Evolutionary conservation across 2,888 invertebrate genomes (phyloP), one percentile per base, ranked within the genome.

Genomic region (Idaea aversata): DNA sequence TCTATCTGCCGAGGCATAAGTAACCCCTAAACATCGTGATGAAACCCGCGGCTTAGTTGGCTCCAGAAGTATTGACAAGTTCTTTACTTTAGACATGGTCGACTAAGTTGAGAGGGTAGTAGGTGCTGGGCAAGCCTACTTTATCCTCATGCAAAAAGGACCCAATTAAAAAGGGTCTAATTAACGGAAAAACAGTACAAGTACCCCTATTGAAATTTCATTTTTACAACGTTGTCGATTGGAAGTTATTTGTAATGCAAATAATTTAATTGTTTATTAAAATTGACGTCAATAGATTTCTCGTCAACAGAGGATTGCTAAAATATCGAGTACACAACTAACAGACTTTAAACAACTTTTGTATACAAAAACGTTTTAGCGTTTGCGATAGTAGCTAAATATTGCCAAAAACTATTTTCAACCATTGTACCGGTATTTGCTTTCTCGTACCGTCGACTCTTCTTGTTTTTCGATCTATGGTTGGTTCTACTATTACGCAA

Each of bases 311-410:
- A 77, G 74, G 72, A 70, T 76, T 71, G 70, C 77, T 73, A 67
- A 73, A 72, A 67, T 73, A 73, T 25, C 59, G 34, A 76, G 66
- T 64, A 75, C 65, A 72, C 71, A 67, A 73, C 74, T 10, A 68
- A 67, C 70, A 71, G 67, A 69, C 70, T 77, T 73, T 78, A 81
- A 85, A 83, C 75, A 69, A 75, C 69, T 82, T 80, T 77, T 68
- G 83, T 73, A 82, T 75, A 82, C 79, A 80, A 65, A 80, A 84
- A 81, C 81, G 77, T 85, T 85, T 85, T 83, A 84, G 80, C 81
- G 73, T 77, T 78, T 77, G 72, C 80, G 75, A 75, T 70, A 72
- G 66, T 72, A 68, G 71, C 69, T 76, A 70, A 74, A 75, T 78
- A 76, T 77, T 77, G 74, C 77, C 76, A 74, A 73, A 72, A 75